These are phyloP conservation scores for Glossophaga mutica DNA, from an alignment of 2,797 vertebrate species.

Conservation along the genomic window DNA sequence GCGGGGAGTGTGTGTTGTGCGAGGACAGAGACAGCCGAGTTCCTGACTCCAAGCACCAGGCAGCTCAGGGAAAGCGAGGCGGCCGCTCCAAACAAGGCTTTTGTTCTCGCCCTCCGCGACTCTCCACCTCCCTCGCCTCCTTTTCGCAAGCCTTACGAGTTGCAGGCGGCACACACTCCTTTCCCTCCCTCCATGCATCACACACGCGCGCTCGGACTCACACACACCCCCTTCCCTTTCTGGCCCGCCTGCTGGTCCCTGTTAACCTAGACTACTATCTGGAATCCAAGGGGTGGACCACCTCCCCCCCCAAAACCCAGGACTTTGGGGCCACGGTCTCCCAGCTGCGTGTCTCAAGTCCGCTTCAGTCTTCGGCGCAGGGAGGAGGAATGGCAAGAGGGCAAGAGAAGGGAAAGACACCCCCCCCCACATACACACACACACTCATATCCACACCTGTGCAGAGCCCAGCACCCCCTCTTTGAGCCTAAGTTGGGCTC, in stretches of 20 bases:
- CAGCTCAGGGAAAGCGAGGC: not conserved
- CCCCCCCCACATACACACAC: not conserved
- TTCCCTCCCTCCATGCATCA: not conserved
- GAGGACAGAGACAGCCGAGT: not conserved
- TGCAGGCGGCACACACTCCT: constrained; percentile 77
- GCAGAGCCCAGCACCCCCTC: not conserved
- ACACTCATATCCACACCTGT: constrained; percentile 8
- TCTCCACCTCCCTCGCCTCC: constrained; percentile 64
- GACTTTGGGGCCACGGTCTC: not conserved
- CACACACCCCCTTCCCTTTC: constrained; percentile 61
- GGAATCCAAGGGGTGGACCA: not conserved
- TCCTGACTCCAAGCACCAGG: not conserved
- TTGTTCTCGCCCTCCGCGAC: constrained; percentile 68
- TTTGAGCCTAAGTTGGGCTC: constrained; percentile 51
- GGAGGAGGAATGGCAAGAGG: not conserved
- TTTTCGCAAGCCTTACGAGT: constrained; percentile 76
- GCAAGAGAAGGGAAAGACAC: not conserved
- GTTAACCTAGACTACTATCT: constrained; percentile 40
- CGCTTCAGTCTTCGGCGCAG: not conserved
- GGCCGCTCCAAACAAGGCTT: constrained; percentile 46
- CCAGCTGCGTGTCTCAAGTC: not conserved
- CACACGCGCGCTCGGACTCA: constrained; percentile 46
- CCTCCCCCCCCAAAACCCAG: not conserved
- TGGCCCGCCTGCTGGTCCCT: constrained; percentile 7
- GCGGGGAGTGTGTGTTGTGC: no score